These are phyloP conservation scores for Tupiocoris notatus DNA, from an alignment of 2,888 invertebrate genomes.

Conservation along the genomic window DNA sequence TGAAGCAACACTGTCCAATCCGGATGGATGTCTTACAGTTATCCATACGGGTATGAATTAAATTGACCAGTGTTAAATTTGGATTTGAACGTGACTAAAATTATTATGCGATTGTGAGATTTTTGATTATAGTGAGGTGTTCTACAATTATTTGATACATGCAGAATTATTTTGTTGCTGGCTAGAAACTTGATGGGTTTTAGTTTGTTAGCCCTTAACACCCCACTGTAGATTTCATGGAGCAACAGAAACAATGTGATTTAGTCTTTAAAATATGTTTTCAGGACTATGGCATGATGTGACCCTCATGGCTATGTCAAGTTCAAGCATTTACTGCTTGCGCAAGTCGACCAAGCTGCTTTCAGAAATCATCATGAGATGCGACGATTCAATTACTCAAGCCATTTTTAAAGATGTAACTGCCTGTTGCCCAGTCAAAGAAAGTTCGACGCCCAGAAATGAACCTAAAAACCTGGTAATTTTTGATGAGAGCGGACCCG, in stretches of 20 bases:
- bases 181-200: no score
- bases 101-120: no score
- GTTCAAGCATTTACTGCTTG: constrained; percentile 24
- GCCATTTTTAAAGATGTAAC: constrained; percentile 3
- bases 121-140: no score
- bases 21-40: background rate
- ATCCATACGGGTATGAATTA: constrained; percentile 7
- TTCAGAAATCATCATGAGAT: background rate
- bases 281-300: constrained; percentile 22
- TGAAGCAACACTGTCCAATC: background rate
- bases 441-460: background rate
- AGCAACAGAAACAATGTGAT: no score
- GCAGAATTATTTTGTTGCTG: no score
- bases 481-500: background rate
- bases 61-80: no score
- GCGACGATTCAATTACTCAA: background rate
- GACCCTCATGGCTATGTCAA: background rate
- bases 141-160: no score
- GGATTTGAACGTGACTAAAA: no score
- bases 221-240: no score
- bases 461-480: background rate
- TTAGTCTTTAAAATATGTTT: no score
- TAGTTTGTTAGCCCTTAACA: no score
- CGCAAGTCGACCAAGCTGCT: constrained; percentile 25
- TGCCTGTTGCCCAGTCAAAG: background rate